Conservation (phyloP, 2,797 vertebrate genomes). For the Meda fulgida region DNA sequence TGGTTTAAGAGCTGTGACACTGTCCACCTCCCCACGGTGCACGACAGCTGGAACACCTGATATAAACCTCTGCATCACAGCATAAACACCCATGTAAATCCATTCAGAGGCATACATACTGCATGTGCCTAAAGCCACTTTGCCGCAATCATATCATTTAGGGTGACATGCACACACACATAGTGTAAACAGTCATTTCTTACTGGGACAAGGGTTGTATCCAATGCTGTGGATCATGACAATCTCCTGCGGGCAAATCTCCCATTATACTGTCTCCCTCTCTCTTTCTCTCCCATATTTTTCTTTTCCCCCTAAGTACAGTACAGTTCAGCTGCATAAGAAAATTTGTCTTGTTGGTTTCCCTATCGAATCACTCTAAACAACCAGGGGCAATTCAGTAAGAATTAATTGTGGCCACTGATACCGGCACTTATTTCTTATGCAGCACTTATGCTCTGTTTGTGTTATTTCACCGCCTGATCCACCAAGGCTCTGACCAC, state of each 20-base stretch:
- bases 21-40: neutral
- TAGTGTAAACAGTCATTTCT: constrained; percentile 39
- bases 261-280: constrained; percentile 45
- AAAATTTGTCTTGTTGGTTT: constrained; percentile 58
- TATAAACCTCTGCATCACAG: constrained; percentile 49
- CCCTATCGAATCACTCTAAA: constrained; percentile 65
- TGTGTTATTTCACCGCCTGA: constrained; percentile 15
- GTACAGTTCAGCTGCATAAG: constrained; percentile 32
- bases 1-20: constrained; percentile 38
- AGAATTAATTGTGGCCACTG: constrained; percentile 12
- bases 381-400: constrained; percentile 39
- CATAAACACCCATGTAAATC: constrained; percentile 35
- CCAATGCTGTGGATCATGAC: constrained; percentile 38
- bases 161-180: constrained; percentile 41
- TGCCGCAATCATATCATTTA: constrained; percentile 29
- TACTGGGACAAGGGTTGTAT: constrained; percentile 24
- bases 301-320: neutral
- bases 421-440: constrained; percentile 2
- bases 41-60: constrained; percentile 16
- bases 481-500: neutral
- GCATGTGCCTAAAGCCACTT: constrained; percentile 21
- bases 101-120: neutral
- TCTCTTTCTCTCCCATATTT: constrained; percentile 18
- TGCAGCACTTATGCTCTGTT: constrained; percentile 15
- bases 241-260: constrained; percentile 45